Conservation (phyloP, 1,140 invertebrate genomes). For the Bombyx mandarina region DNA sequence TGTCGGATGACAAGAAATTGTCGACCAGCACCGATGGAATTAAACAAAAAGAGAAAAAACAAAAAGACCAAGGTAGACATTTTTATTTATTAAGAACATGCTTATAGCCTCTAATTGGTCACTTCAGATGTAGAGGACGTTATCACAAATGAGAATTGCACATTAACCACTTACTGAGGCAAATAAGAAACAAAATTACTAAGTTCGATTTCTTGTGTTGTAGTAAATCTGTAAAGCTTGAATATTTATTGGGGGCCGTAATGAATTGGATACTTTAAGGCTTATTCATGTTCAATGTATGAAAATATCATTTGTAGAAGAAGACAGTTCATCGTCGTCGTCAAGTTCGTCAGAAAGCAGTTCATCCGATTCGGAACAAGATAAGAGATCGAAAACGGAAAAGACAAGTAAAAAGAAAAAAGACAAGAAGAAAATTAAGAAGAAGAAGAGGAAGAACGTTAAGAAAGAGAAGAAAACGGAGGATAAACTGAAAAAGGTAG, state of each 20-base stretch:
- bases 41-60: conserved; percentile 47
- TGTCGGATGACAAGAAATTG: conserved; percentile 30
- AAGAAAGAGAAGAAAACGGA: conserved; percentile 72
- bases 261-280: no score
- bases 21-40: not conserved
- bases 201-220: no score
- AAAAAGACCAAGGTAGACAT: not conserved
- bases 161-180: no score
- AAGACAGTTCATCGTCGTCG: conserved; percentile 23
- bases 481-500: conserved; percentile 71
- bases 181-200: no score
- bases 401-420: conserved; percentile 77
- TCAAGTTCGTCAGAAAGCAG: conserved; percentile 45
- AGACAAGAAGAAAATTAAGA: conserved; percentile 78
- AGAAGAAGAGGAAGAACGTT: conserved; percentile 70
- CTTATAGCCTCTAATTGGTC: no score
- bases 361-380: conserved; percentile 42
- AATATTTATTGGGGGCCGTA: no score
- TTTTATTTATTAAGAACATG: no score
- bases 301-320: not conserved
- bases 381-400: conserved; percentile 70
- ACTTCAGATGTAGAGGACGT: no score
- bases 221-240: no score
- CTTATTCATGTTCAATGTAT: no score
- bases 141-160: no score